Conservation (phyloP, 2,797 vertebrate genomes). For the Psittacula derbiana region DNA sequence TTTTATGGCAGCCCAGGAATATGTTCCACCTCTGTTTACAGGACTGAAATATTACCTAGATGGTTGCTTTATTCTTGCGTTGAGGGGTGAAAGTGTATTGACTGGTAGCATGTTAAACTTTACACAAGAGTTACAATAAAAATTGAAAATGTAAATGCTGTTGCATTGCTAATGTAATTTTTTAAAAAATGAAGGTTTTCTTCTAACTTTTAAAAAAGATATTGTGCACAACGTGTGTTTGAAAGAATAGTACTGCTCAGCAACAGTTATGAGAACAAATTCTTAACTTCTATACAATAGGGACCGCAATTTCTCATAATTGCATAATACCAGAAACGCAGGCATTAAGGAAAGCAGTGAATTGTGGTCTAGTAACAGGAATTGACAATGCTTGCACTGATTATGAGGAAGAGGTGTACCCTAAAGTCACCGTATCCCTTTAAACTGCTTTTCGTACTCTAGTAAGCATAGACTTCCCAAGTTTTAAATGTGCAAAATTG, state of each 20-base stretch:
- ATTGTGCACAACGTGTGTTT: background rate
- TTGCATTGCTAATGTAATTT: background rate
- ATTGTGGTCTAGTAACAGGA: background rate
- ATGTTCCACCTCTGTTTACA: background rate
- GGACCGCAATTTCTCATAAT: background rate
- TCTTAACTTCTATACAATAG: background rate
- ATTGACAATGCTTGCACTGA: background rate
- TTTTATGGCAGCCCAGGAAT: background rate
- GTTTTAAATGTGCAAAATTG: background rate
- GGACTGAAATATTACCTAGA: background rate
- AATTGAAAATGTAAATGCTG: background rate
- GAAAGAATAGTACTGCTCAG: background rate
- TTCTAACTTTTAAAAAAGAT: background rate
- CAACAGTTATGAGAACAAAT: background rate
- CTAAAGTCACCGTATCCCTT: background rate
- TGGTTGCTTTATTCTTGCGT: background rate
- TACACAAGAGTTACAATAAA: background rate
- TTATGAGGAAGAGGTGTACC: background rate
- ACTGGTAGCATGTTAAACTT: background rate
- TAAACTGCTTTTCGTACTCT: background rate
- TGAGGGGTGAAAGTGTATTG: background rate
- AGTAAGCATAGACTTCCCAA: background rate
- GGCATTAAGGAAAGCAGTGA: background rate
- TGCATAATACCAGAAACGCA: background rate
- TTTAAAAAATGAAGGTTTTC: accelerated